Evolutionary conservation across 2,888 invertebrate genomes (phyloP).

Genomic region (Athetis lepigone): DNA sequence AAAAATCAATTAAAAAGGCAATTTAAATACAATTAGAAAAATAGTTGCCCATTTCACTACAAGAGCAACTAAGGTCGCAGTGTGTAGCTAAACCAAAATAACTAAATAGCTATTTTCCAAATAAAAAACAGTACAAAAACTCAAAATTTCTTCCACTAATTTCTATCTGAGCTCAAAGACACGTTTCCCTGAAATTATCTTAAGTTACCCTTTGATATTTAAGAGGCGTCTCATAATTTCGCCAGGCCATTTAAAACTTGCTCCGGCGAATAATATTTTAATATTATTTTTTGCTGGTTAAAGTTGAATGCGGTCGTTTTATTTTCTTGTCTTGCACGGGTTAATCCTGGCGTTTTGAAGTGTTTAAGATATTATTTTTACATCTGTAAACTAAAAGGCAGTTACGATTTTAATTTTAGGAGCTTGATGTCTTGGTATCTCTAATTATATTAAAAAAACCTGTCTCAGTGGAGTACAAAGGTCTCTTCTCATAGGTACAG

Average conservation of each 20-base stretch:
- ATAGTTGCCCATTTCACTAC: no score
- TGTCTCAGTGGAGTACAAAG: no score
- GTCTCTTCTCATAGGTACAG: no score
- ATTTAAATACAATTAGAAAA: no score
- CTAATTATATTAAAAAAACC: no score
- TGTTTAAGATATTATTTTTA: not conserved
- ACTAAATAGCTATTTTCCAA: not conserved
- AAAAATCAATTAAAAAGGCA: no score
- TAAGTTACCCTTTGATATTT: conserved; percentile 49
- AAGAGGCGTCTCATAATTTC: conserved; percentile 62
- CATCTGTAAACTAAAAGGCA: not conserved
- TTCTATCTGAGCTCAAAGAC: conserved; percentile 30
- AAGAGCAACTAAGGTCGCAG: no score
- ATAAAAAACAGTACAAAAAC: conserved; percentile 6
- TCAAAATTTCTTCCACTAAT: conserved; percentile 47
- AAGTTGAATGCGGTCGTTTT: conserved; percentile 51
- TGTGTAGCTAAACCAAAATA: no score
- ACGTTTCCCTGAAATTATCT: conserved; percentile 53
- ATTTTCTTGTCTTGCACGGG: conserved; percentile 38
- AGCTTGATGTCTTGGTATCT: not conserved
- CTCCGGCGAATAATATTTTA: conserved; percentile 71
- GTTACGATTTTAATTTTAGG: not conserved
- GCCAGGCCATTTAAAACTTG: conserved; percentile 71
- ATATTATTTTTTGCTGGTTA: conserved; percentile 56
- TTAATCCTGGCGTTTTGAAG: conserved; percentile 7